phyloP scores from a whole-genome alignment of 2,797 vertebrate species.

The Enteromius radiatus region DNA sequence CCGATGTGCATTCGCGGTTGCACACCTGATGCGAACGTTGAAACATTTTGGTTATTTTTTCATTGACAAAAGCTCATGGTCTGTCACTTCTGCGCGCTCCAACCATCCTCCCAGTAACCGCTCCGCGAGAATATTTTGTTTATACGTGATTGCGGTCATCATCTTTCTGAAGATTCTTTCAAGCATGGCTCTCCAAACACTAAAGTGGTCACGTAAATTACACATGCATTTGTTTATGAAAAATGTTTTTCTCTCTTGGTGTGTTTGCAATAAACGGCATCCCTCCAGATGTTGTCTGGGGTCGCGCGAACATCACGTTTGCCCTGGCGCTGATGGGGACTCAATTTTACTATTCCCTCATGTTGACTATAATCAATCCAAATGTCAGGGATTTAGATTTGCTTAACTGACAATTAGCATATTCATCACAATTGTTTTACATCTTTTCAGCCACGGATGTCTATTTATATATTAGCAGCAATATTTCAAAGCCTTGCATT shows the following conservation, averaged over 20 bases:
- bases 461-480: constrained; percentile 59
- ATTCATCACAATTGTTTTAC: constrained; percentile 67
- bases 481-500: constrained; percentile 58
- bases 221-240: constrained; percentile 82
- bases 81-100: constrained; percentile 34
- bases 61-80: constrained; percentile 63
- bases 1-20: constrained; percentile 54
- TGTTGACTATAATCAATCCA: constrained; percentile 65
- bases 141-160: constrained; percentile 62
- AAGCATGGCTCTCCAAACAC: constrained; percentile 56
- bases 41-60: constrained; percentile 55
- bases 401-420: constrained; percentile 59
- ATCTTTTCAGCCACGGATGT: constrained; percentile 57
- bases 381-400: constrained; percentile 61
- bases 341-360: constrained; percentile 53
- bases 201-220: constrained; percentile 60
- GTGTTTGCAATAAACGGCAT: constrained; percentile 72
- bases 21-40: constrained; percentile 57
- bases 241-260: constrained; percentile 69
- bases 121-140: constrained; percentile 68
- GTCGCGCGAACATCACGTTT: constrained; percentile 59
- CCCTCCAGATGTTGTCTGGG: constrained; percentile 61
- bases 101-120: constrained; percentile 50
- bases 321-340: constrained; percentile 61
- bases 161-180: constrained; percentile 61